Evolutionary conservation across 1,140 invertebrate species (phyloP), one percentile per base, ranked within the genome.

Genomic region (Lordiphosa collinella): DNA sequence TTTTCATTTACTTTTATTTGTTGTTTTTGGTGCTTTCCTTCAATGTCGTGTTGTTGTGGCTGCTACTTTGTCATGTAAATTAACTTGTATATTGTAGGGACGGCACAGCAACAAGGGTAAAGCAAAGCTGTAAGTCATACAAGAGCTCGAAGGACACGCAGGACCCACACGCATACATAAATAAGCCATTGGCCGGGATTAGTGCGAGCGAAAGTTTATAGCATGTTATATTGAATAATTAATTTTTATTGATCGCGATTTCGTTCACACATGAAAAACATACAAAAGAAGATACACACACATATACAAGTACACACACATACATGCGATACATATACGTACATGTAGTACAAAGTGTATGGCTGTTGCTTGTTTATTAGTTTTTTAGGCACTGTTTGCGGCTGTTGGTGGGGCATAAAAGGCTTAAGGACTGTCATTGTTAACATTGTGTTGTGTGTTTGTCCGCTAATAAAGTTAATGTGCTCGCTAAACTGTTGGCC

Each of bases 51-150:
- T 34, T 34, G 12, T 34, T 40, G 55, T 41, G 40, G 32, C 66
- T 44, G 72, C 79, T 78, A 84, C 79, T 78, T 85, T 84, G 72
- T 66, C 60, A 84, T 84, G 78, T 53, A 85, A 84, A 84, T 84
- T 84, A 84, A 84, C 72, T 60, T 41, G 54, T 78, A 73, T 78
- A 59, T 70, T 78, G 79, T 73, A 47, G 64, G 53, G 59, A 57
- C 58, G 55, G 58, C 71, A 71, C 52, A 29, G 35, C 62, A 48
- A 54, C 50, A 48, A 37, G 34, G 18, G 38, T 5, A 49, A 65
- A 50, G 52, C 46, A 40, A 35, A 65, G 37, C 64, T 48, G 48
- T 13, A 49, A 69, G 65, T 61, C 53, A 25, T 29, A 48, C 50
- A 40, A 43, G 48, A 49, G 12, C 5, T 25, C 29, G 29, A 64